phyloP scores from a whole-genome alignment of 2,888 invertebrate species.

The Trissolcus brochymenae region DNA sequence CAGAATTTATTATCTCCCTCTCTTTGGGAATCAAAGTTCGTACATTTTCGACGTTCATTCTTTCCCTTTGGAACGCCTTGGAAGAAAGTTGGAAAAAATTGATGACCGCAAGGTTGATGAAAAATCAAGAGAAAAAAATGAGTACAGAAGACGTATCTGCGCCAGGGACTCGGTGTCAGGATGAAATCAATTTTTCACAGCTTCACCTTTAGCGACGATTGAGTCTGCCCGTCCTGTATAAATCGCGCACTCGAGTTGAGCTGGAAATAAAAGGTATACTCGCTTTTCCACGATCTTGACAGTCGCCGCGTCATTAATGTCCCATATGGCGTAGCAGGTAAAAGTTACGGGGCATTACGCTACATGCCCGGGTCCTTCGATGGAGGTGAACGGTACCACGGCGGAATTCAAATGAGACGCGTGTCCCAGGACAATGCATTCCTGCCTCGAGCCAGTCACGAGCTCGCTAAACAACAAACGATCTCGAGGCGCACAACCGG shows the following conservation, averaged over 20 bases:
- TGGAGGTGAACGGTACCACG: slow-evolving; percentile 65
- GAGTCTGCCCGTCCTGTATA: slow-evolving; percentile 57
- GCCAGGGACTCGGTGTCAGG: slow-evolving; percentile 51
- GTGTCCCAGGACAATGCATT: slow-evolving; percentile 61
- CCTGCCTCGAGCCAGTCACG: slow-evolving; percentile 60
- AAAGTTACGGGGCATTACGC: slow-evolving; percentile 59
- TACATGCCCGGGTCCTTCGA: slow-evolving; percentile 64
- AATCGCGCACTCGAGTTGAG: slow-evolving; percentile 50
- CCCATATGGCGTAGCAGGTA: slow-evolving; percentile 60
- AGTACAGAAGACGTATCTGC: slow-evolving; percentile 34
- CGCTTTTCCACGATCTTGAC: slow-evolving; percentile 61
- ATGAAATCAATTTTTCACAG: slow-evolving; percentile 59
- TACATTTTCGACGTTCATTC: neutral
- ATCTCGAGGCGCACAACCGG: slow-evolving; percentile 42
- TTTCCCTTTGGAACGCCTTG: neutral
- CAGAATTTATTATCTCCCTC: too few relatives aligned
- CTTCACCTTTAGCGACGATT: slow-evolving; percentile 61
- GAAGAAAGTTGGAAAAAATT: slow-evolving; percentile 9
- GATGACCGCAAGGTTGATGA: slow-evolving; percentile 9
- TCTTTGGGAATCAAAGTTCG: too few relatives aligned
- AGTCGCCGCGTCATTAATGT: slow-evolving; percentile 61
- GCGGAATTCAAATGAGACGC: slow-evolving; percentile 68
- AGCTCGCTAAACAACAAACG: slow-evolving; percentile 56
- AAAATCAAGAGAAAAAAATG: slow-evolving; percentile 29
- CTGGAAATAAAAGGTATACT: slow-evolving; percentile 59